Conservation (phyloP, 2,888 invertebrate genomes). For the Callinectes sapidus region DNA sequence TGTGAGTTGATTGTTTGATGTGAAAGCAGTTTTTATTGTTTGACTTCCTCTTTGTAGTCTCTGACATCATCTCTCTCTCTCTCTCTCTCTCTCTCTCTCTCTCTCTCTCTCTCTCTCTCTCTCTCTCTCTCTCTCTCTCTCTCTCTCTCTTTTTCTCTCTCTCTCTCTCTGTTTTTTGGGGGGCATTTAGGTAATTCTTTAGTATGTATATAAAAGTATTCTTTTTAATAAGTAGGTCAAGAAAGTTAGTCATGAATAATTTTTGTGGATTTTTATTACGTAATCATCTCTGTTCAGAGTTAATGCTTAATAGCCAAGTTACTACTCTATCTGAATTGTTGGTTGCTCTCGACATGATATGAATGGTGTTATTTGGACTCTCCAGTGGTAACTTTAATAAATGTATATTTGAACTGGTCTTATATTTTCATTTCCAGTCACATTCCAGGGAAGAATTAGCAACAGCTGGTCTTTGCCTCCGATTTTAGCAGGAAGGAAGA, state of each 20-base stretch:
- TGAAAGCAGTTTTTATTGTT: not conserved
- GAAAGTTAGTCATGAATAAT: not conserved
- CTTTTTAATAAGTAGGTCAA: not conserved
- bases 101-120: not conserved
- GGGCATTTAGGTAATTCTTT: too few species aligned
- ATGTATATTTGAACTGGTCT: not conserved
- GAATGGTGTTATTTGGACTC: not conserved
- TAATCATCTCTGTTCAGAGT: not conserved
- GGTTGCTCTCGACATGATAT: not conserved
- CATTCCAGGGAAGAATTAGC: not conserved
- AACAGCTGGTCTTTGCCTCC: not conserved
- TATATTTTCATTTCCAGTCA: not conserved
- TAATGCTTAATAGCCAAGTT: not conserved
- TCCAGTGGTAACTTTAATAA: not conserved
- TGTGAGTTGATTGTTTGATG: not conserved
- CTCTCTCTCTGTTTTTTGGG: too few species aligned
- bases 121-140: slow-evolving; percentile 26
- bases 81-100: slow-evolving; percentile 25
- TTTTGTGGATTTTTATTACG: not conserved
- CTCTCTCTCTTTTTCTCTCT: not conserved
- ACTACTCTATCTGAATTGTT: not conserved
- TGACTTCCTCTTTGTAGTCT: not conserved
- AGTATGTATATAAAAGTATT: too few species aligned
- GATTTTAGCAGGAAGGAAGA: not conserved
- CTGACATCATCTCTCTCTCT: not conserved